phyloP scores from a whole-genome alignment of 2,113 vertebrate species.

The Hirundichthys speculiger region DNA sequence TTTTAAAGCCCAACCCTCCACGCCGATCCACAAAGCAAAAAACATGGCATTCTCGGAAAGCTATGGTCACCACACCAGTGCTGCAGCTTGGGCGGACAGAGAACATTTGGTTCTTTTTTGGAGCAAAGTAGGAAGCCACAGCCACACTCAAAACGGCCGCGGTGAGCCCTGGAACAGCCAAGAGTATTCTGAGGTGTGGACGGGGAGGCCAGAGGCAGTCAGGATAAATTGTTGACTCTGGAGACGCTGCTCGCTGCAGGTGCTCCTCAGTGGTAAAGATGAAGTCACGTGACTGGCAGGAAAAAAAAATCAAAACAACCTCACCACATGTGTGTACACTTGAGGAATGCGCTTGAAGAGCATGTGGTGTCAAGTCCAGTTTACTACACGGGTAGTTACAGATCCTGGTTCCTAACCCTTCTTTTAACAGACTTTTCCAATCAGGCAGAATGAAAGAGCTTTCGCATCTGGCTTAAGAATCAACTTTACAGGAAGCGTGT shows the following conservation, averaged over 20 bases:
- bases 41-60: conserved; percentile 54
- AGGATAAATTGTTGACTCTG: conserved; percentile 58
- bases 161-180: conserved; percentile 30
- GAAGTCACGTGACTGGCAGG: conserved; percentile 37
- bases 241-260: conserved; percentile 47
- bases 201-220: conserved; percentile 37
- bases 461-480: conserved; percentile 49
- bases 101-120: conserved; percentile 73
- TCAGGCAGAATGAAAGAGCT: conserved; percentile 35
- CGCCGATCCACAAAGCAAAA: conserved; percentile 33
- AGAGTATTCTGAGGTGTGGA: conserved; percentile 67
- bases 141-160: conserved; percentile 54
- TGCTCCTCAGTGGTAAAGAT: conserved; percentile 37
- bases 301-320: conserved; percentile 46
- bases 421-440: conserved; percentile 45
- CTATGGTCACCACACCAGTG: conserved; percentile 49
- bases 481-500: conserved; percentile 33
- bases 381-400: conserved; percentile 41
- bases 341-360: conserved; percentile 40
- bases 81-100: conserved; percentile 32
- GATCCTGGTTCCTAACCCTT: conserved; percentile 15
- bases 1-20: conserved; percentile 23
- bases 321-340: conserved; percentile 35
- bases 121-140: conserved; percentile 49
- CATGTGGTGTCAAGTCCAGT: conserved; percentile 50